Evolutionary conservation across 1,140 invertebrate genomes (phyloP), one percentile per base, ranked within the genome.

Genomic region (Brachionus plicatilis): DNA sequence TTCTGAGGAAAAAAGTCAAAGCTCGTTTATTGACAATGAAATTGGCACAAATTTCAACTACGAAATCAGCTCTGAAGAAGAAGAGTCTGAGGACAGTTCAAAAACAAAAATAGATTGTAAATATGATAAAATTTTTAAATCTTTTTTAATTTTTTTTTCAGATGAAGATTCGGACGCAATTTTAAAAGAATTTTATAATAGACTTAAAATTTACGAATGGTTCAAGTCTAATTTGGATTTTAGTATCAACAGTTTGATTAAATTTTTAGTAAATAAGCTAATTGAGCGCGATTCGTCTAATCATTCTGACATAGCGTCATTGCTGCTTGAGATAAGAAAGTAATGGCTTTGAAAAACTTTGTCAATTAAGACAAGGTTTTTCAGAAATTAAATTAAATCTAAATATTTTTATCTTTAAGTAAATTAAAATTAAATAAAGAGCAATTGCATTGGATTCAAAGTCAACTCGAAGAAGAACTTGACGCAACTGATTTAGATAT

Each of bases 391-490:
- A 56, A 33, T 14, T 20, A 27, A 20, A 45, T 79, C 45, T 50
- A 12, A 45, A 12, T n/a, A 14, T 79, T 56, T 41, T 41, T 78
- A 41, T 41, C 27, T 29, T 27, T 78, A 7, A 82, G 53, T 41
- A 82, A 82, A 27, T 65, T 82, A 11, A 60, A 37, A 24, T 47
- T 82, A 27, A 68, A 20, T 27, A 45, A n/a, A 45, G 53, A 82
- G 5, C 53, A 45, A 37, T 12, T 47, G 17, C 24, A 43, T 43
- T 82, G 79, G 79, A 65, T 82, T 41, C 33, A 43, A 45, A 68
- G n/a, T 65, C 79, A 82, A 20, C 27, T 82, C 27, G 79, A 82
- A 65, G 79, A 82, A 47, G 79, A 82, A 47, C 53, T 82, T n/a
- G 79, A 82, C 20, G 79, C 53, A 27, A 82, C 79, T 82, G 79